Evolutionary conservation across 2,888 invertebrate species (phyloP), one percentile per base, ranked within the genome.

Genomic region (Coronaproctus castanopsis): DNA sequence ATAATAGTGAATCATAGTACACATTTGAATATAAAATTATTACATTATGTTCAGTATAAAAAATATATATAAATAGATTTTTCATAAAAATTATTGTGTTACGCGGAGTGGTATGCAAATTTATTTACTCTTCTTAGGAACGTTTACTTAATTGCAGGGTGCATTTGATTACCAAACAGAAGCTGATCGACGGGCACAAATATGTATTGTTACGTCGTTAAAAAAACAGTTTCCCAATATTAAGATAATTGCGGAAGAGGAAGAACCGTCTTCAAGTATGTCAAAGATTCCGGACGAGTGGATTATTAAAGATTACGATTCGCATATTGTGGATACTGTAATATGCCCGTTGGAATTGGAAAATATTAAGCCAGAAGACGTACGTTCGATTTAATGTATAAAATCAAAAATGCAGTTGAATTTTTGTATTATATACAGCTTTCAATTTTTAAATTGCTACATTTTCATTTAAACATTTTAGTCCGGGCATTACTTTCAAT

Each of bases 131-230:
- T 36, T 36, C 5, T 8, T 36, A 14, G 8, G 14, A 36, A 14
- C 36, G 14, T 36, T 36, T 36, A 8, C 36, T 5, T 36, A 36
- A 5, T 68, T 70, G 57, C 68, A 86, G 82, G 91, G 87, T 21
- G 59, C 57, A 24, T 59, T 93, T 76, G 97, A 99, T 74, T 78
- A 90, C 52, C 97, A 98, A 77, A 98, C 98, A 2, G 93, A 95
- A 75, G 98, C 98, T 3, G 98, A 99, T 71, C 80, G 97, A 64
- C 86, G 88, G 24, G 95, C 93, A 0, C 96, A 98, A 72, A 79
- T 80, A 64, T 93, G 91, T 70, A 98, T 98, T 62, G 80, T 95
- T 62, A 84, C 87, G 22, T 92, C 93, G 1, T 76, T 98, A 2
- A 76, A 81, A 48, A 79, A 79, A 62, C 83, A 86, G 67, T 98